Conservation (phyloP, 53 echinoderm and acorn worm species). For the Antedon mediterranea region DNA sequence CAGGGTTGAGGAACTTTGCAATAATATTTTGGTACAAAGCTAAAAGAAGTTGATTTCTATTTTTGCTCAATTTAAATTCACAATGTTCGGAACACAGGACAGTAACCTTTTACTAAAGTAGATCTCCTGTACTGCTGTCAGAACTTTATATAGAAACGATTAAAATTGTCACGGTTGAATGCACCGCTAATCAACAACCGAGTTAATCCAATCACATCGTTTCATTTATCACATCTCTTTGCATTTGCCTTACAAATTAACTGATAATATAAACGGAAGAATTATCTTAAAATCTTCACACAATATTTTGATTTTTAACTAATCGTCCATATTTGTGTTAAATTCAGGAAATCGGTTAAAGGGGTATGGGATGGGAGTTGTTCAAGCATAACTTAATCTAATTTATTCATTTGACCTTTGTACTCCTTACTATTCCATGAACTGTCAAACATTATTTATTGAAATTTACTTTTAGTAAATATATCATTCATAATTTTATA, state of each 20-base stretch:
- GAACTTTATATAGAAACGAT: not conserved
- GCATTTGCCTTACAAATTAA: not conserved
- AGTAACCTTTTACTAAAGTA: not conserved
- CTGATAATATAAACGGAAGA: no score
- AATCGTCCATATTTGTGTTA: no score
- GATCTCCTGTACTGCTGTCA: not conserved
- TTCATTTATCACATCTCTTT: not conserved
- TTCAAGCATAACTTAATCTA: no score
- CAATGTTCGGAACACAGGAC: not conserved
- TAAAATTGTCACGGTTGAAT: not conserved
- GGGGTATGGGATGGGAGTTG: no score
- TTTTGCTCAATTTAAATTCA: not conserved
- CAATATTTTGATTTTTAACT: no score
- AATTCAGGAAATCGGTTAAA: no score
- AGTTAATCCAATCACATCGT: not conserved
- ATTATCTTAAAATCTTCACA: no score
- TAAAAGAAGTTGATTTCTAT: not conserved
- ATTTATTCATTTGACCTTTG: no score
- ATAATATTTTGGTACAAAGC: not conserved
- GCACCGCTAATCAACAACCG: not conserved
- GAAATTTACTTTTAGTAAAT: no score
- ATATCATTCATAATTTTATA: no score
- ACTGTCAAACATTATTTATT: no score
- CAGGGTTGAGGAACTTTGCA: not conserved
- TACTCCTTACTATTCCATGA: no score